Evolutionary conservation across 2,113 vertebrate species (phyloP), one percentile per base, ranked within the genome.

Genomic region (Pteronura brasiliensis): DNA sequence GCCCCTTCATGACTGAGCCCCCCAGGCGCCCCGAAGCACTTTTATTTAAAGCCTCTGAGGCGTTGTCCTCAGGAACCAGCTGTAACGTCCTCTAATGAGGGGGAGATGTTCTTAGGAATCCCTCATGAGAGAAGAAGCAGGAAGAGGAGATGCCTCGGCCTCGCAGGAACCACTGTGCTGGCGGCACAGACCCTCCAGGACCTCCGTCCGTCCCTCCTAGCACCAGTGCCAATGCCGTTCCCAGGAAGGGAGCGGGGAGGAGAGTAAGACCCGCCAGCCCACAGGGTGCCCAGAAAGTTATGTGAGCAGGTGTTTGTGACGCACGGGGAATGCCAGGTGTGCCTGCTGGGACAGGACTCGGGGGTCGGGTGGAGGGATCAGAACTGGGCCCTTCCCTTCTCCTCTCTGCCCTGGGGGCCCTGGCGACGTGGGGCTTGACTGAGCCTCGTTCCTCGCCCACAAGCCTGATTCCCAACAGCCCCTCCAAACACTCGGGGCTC

Each of bases 361-460:
- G 36, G 15, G 3, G 27, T 42, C 34, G 11, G 47, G 25, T 1
- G 85, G 18, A 47, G 3, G 31, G 76, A 13, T 21, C 0, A 20
- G 14, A 17, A 6, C 0, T 1, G 9, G 69, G 79, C 57, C 12
- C 27, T 12, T 90, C 0, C 11, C 23, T 86, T 47, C 10, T 67
- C 92, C 86, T 90, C 34, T 39, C 1, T 31, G 76, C 74, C 49
- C 49, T 13, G 57, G 87, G 69, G 23, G 14, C 42, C 55, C 42
- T 14, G 65, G 27, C 0, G 14, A 39, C 4, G 0, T 7, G 0
- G 47, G 61, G 69, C 12, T 34, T 6, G 55, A 39, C 2, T 0
- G 15, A 57, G 27, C 59, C 13, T 0, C 2, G 20, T 10, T 42
- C 61, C 25, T 81, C 4, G 3, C 23, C n/a, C 3, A 1, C 42